Evolutionary conservation across 2,113 vertebrate genomes (phyloP).

Genomic region (Monopterus albus): DNA sequence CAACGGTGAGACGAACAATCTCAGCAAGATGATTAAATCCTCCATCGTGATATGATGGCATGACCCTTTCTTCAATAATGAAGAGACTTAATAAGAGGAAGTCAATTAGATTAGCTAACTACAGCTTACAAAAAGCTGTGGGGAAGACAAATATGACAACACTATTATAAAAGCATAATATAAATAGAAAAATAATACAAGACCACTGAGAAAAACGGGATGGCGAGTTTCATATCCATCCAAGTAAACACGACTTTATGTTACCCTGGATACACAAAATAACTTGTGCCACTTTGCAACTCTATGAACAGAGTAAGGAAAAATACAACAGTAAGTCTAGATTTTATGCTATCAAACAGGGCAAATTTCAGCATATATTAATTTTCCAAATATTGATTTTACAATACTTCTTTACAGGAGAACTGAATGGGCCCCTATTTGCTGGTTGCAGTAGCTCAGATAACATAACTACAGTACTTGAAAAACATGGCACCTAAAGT

Average conservation of each 20-base stretch:
- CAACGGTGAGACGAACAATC: neutral
- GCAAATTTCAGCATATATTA: neutral
- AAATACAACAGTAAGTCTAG: neutral
- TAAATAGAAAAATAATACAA: no score
- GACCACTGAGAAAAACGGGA: neutral
- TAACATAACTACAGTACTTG: neutral
- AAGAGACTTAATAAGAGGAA: neutral
- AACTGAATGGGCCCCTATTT: slow-evolving; percentile 8
- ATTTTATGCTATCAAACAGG: neutral
- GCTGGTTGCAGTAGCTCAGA: neutral
- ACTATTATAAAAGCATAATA: neutral
- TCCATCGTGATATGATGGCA: neutral
- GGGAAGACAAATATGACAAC: neutral
- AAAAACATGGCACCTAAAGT: slow-evolving; percentile 2
- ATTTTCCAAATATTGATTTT: slow-evolving; percentile 5
- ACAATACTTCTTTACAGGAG: neutral
- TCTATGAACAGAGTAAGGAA: neutral
- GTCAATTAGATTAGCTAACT: neutral
- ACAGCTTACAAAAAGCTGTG: neutral
- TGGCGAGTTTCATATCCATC: no score
- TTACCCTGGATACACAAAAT: no score
- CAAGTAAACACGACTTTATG: no score
- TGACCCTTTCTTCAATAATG: neutral
- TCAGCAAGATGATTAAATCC: neutral
- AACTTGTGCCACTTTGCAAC: neutral